Base-by-base conservation (phyloP, 2,113 vertebrate genomes). In the Chaetura pelagica region DNA sequence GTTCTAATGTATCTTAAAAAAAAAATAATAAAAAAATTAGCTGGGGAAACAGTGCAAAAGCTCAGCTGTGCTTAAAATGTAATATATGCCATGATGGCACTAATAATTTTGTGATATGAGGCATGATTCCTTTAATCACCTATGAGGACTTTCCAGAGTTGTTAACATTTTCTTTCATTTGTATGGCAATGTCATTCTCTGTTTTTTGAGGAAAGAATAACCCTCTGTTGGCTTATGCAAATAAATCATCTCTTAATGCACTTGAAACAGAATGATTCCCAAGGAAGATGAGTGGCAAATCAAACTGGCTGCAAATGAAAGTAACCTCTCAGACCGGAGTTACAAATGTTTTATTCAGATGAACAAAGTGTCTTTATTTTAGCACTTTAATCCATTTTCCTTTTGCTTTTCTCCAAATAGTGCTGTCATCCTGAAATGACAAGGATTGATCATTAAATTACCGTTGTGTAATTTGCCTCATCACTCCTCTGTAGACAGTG, bases 391-490 rank as follows among this genome's bases (percentile, higher is more conserved):
- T 96, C 86, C 93, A 81, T 96, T 95, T 62, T 85, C 83, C 72
- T 91, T 94, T 93, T 27, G 7, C 71, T 44, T 95, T 91, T 93
- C 74, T 51, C 77, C 78, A 94, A 96, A 92, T 84, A 87, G 61
- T 77, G 59, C 95, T 97, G 97, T 97, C 97, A 93, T 84, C 82
- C 95, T 72, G 57, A 96, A 97, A 95, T 96, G 96, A 96, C 96
- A 95, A 78, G 93, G 94, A 97, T 96, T 97, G 97, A 98, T 94
- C 14, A 1, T 83, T 95, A 98, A 97, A 98, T 97, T 97, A 93
- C 62, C 11, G 1, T 64, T 93, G 91, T 15, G 48, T 97, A 94
- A 95, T 97, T 97, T 95, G 83, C 73, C 74, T 97, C 97, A 94
- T 97, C 52, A 5, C 46, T 97, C 55, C 81, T 89, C 87, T 88